Conservation (phyloP, 2,797 vertebrate genomes). For the Chrysocyon brachyurus region DNA sequence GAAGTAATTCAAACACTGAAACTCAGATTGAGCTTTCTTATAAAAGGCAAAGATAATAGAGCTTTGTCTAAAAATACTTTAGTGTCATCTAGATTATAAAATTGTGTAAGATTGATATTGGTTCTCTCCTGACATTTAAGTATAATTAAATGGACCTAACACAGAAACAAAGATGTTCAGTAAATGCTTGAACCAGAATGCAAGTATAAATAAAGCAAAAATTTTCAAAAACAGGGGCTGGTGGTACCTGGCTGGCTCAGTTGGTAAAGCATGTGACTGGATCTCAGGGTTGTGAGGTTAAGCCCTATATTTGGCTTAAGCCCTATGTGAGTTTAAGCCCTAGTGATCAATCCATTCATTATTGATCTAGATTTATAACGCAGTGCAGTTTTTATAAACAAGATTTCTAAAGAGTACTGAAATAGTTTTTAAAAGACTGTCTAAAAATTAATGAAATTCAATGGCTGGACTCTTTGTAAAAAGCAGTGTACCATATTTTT, state of each 20-base stretch:
- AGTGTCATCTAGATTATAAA: slow-evolving; percentile 47
- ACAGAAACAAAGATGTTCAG: slow-evolving; percentile 79
- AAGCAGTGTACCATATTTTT: background rate
- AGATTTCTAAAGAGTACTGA: background rate
- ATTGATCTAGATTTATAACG: slow-evolving; percentile 17
- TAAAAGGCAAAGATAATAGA: slow-evolving; percentile 26
- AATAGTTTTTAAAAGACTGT: background rate
- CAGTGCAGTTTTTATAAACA: slow-evolving; percentile 10
- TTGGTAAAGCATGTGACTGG: background rate
- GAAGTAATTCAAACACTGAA: slow-evolving; percentile 23
- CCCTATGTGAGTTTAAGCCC: too few species aligned
- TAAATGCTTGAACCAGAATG: slow-evolving; percentile 82
- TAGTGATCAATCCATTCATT: background rate
- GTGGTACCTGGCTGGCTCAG: background rate
- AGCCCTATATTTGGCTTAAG: background rate
- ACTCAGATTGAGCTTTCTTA: slow-evolving; percentile 36
- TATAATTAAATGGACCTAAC: slow-evolving; percentile 55
- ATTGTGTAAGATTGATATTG: slow-evolving; percentile 41
- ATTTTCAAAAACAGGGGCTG: slow-evolving; percentile 17
- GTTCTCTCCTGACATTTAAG: slow-evolving; percentile 50
- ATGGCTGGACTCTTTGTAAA: slow-evolving; percentile 9
- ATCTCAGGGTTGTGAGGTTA: background rate
- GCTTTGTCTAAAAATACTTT: slow-evolving; percentile 20
- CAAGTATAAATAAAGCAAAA: slow-evolving; percentile 88
- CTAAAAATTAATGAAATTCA: slow-evolving; percentile 50